Base-by-base conservation (phyloP, 2,888 invertebrate genomes). In the Noctua janthina region DNA sequence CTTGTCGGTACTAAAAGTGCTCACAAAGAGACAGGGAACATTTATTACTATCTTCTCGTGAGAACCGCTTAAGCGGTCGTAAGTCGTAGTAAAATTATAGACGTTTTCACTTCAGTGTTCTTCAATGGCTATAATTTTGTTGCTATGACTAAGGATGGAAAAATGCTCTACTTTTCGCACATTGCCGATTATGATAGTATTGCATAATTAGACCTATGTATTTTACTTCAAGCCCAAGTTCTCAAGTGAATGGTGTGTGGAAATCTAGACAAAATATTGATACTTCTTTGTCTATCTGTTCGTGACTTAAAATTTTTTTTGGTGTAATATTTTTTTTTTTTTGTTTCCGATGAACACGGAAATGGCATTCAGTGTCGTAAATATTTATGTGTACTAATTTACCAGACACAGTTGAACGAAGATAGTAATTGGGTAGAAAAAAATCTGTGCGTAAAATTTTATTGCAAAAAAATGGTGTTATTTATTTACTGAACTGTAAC, bases 21-120 rank as follows among this genome's bases (percentile, higher is more conserved):
- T 67, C 43, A 81, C 78, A 86, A 81, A 79, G 71, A 67, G 67
- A 74, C 72, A 56, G n/a, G 76, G 73, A 71, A 71, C 39, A 35
- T 83, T 76, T 54, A 71, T 73, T 71, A 39, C 66, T 35, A 15
- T 49, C 71, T 67, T 76, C 68, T 76, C 81, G 62, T 85, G 83
- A 77, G 88, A 88, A 85, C 73, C 20, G 15, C 39, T 6, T 64
- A 35, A 69, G 62, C 43, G 46, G 23, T 68, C 43, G 35, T 59
- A 72, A n/a, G 51, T 71, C n/a, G 59, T 72, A 56, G 68, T 67
- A 43, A 76, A 78, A 74, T 68, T 66, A 66, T 69, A 43, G 35
- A 39, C 49, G 17, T 78, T 81, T 79, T 81, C 76, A 68, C 78
- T 82, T 54, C 0, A 15, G 35, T 8, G 49, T 69, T 74, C 11